Conservation (phyloP, 1,140 invertebrate species). For the Lucilia cuprina region DNA sequence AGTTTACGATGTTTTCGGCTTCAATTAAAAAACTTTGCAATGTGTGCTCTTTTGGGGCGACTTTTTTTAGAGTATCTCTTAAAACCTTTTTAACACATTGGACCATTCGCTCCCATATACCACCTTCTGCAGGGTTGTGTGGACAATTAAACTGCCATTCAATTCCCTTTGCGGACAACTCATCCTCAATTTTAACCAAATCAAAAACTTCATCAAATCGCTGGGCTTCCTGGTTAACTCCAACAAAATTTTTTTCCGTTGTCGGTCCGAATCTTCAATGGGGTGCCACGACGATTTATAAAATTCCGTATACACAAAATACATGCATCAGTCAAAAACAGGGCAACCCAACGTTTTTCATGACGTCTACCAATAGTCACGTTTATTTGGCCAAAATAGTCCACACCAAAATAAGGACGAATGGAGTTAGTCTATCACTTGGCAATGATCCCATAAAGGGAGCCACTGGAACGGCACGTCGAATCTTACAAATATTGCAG, state of each 20-base stretch:
- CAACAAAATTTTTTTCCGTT: conserved; percentile 40
- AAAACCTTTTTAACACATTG: conserved; percentile 45
- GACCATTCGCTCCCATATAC: conserved; percentile 49
- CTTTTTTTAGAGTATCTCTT: conserved; percentile 37
- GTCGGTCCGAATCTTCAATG: conserved; percentile 31
- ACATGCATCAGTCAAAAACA: neutral
- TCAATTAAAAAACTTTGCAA: conserved; percentile 44
- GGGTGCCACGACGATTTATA: conserved; percentile 28
- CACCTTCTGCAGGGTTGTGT: conserved; percentile 36
- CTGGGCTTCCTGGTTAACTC: conserved; percentile 20
- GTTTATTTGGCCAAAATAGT: too few species aligned
- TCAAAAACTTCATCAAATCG: conserved; percentile 26
- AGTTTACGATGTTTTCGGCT: conserved; percentile 35
- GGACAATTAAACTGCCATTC: conserved; percentile 36
- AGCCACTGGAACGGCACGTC: too few species aligned
- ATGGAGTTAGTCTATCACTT: too few species aligned
- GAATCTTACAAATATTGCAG: too few species aligned
- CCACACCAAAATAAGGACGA: too few species aligned
- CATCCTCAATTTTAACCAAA: neutral
- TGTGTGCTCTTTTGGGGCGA: conserved; percentile 43
- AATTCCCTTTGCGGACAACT: conserved; percentile 25
- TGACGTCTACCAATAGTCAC: too few species aligned
- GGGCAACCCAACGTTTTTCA: too few species aligned
- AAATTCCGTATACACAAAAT: conserved; percentile 39
- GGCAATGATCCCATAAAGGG: too few species aligned